Conservation (phyloP, 1,140 invertebrate genomes). For the Eulimnadia texana region DNA sequence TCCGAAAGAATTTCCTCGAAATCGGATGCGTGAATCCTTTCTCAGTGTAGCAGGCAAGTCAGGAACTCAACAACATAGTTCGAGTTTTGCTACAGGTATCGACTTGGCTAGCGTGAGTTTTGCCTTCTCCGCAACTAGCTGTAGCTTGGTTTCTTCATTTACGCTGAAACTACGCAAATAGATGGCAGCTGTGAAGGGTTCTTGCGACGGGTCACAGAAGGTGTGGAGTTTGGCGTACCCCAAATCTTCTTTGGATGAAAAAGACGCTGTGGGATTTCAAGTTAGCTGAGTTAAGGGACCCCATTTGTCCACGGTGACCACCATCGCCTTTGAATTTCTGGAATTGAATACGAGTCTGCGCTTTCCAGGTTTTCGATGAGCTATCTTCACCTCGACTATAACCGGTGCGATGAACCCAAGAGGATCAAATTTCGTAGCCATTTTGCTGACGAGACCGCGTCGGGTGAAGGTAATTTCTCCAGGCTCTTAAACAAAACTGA, state of each 20-base stretch:
- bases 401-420: no score
- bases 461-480: slow-evolving; percentile 5
- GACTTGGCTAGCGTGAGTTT: slow-evolving; percentile 15
- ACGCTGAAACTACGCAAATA: slow-evolving; percentile 8
- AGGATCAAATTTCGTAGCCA: slow-evolving; percentile 21
- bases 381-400: no score
- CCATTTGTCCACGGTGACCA: not conserved
- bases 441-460: slow-evolving; percentile 7
- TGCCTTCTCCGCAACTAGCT: slow-evolving; percentile 15
- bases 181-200: slow-evolving; percentile 12
- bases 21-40: not conserved
- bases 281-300: no score
- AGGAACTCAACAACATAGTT: not conserved
- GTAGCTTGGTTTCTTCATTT: not conserved
- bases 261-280: slow-evolving; percentile 1
- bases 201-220: slow-evolving; percentile 15
- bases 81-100: slow-evolving; percentile 1
- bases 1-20: not conserved
- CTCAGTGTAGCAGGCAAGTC: not conserved
- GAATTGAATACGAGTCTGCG: not conserved
- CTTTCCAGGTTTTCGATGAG: not conserved
- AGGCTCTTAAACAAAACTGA: not conserved
- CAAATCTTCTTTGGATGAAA: not conserved
- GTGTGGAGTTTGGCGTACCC: slow-evolving; percentile 11
- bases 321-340: not conserved